Percentiles rank a stretch among this genome's conserved stretches.
Evolutionary conservation across 2,113 vertebrate genomes (phyloP).

Genomic region (Vidua chalybeata): DNA sequence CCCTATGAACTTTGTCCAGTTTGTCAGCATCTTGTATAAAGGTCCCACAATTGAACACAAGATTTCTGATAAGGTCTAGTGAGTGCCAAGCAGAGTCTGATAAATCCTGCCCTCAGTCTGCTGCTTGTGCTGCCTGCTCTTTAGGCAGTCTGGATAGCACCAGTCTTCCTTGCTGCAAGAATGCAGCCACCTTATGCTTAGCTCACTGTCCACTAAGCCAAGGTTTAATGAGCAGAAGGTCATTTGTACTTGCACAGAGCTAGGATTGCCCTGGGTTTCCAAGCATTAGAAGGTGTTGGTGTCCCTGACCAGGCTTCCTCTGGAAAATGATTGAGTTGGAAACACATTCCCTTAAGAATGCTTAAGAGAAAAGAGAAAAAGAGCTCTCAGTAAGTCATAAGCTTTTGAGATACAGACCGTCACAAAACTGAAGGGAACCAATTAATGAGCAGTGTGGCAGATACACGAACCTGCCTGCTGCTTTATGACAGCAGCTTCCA

Average conservation of each 20-base stretch:
- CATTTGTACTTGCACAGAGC: neutral
- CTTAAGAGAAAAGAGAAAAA: neutral
- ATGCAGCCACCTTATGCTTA: neutral
- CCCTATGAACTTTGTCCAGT: neutral
- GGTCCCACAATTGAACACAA: fast-evolving
- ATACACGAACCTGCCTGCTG: fast-evolving
- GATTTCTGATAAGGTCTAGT: neutral
- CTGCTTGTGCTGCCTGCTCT: neutral
- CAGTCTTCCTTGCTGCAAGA: neutral
- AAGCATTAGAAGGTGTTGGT: neutral
- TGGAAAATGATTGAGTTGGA: neutral
- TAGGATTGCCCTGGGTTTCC: neutral
- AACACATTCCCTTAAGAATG: neutral
- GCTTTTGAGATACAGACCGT: neutral
- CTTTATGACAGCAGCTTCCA: neutral
- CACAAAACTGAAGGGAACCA: neutral
- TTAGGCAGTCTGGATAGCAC: neutral
- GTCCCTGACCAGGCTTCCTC: neutral
- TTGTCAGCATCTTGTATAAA: neutral
- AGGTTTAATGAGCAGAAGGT: neutral
- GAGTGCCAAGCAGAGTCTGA: neutral
- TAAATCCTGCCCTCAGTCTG: neutral
- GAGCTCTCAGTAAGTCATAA: neutral
- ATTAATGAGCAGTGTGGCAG: neutral
- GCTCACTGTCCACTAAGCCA: neutral